A percentile compares a stretch with the other conserved stretches of the same genome.
These are phyloP conservation scores for Sinodicranocentrus sp. DNA, from an alignment of 2,888 invertebrate species.

Conservation along the genomic window DNA sequence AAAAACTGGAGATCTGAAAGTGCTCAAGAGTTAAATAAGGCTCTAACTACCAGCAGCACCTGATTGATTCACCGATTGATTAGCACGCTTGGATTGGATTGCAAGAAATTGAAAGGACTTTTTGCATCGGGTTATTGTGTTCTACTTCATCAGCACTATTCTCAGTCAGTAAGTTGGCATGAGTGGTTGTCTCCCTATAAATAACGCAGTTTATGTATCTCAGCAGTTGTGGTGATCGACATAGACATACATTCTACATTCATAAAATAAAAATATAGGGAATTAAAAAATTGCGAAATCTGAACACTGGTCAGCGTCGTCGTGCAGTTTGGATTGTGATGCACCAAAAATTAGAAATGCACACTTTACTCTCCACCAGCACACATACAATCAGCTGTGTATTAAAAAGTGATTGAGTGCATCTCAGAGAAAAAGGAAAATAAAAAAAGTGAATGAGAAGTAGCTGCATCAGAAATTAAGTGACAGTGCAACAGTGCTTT, in stretches of 20 bases:
- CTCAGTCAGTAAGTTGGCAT: too few relatives aligned
- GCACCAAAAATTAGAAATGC: conserved; percentile 47
- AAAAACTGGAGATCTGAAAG: conserved; percentile 17
- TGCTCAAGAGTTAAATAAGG: not conserved
- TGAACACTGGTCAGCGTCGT: conserved; percentile 16
- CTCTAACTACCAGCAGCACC: not conserved
- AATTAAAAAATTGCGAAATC: conserved; percentile 47
- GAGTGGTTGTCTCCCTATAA: too few relatives aligned
- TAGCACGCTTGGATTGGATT: conserved; percentile 2
- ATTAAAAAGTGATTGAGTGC: not conserved
- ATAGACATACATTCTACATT: conserved; percentile 11
- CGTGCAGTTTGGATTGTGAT: conserved; percentile 3
- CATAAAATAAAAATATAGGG: conserved; percentile 10
- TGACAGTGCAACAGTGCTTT: conserved; percentile 35
- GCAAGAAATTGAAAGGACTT: not conserved
- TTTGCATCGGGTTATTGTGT: not conserved
- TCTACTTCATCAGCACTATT: too few relatives aligned
- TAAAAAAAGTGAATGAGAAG: not conserved
- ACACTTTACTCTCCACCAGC: too few relatives aligned
- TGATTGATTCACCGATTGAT: conserved; percentile 6
- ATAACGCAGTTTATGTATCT: not conserved
- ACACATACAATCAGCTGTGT: not conserved
- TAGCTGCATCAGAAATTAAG: too few relatives aligned
- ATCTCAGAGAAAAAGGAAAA: not conserved
- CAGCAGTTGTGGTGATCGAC: not conserved